Evolutionary conservation across 2,113 vertebrate genomes (phyloP), one percentile per base, ranked within the genome.

Genomic region (Rostratula benghalensis): DNA sequence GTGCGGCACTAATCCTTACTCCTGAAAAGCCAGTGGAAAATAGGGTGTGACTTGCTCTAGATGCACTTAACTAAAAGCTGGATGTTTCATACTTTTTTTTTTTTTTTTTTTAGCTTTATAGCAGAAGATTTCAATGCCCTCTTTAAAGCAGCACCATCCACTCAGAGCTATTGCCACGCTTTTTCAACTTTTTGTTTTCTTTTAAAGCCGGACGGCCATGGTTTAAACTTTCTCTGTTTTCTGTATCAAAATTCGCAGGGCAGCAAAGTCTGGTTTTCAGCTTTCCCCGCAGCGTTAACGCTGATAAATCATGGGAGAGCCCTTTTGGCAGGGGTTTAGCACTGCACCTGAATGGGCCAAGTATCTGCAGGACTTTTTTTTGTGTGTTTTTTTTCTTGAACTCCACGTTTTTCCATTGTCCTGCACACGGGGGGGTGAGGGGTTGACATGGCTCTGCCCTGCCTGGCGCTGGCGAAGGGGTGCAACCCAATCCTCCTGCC

Each of bases 151-250:
- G 71, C 39, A 35, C 30, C 9, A 33, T 65, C 61, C 53, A 5
- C 17, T 35, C n/a, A 2, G 1, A 7, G 39, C 30, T 56, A 30
- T 78, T 83, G 15, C 15, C 23, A 4, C 27, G 1, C 21, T 56
- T 89, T 87, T 89, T 87, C 33, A 3, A 8, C 46, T 93, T 76
- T 76, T 64, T 84, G 63, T 85, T 87, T 77, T 57, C 78, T 75
- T 86, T 65, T 39, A 67, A 67, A 54, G 46, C 50, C 10, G 76
- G 84, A 83, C 83, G 59, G 37, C 3, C 15, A 15, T 31, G 46
- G 79, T 87, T 83, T 22, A 76, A 93, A 90, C 79, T 45, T 56
- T 50, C 94, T 97, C 97, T 97, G 97, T 79, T 97, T 98, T 97
- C 93, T 92, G 60, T 89, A 93, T 98, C 94, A 97, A 59, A 70